A percentile compares a stretch with the other conserved stretches of the same genome.
Evolutionary conservation across 2,888 invertebrate genomes (phyloP).

Genomic region (Hydriomena furcata): DNA sequence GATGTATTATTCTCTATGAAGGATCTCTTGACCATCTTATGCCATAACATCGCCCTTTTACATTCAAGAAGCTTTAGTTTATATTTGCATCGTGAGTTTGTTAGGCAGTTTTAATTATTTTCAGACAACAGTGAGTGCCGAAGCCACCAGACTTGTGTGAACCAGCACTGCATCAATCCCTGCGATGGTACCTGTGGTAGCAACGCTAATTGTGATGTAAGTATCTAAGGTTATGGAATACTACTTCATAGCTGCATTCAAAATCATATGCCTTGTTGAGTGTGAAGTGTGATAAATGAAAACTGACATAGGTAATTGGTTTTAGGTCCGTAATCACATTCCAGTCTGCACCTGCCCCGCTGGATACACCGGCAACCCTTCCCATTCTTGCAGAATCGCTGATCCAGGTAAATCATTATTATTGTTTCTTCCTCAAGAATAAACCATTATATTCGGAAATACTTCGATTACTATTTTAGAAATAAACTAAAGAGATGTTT

Average conservation of each 20-base stretch:
- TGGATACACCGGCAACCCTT: constrained; percentile 92
- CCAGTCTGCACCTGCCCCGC: constrained; percentile 91
- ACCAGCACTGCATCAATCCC: constrained; percentile 91
- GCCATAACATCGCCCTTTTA: no score
- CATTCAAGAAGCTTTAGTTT: no score
- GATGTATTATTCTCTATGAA: no score
- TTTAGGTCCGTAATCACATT: constrained; percentile 86
- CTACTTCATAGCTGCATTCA: no score
- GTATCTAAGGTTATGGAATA: constrained; percentile 28
- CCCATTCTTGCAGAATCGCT: constrained; percentile 86
- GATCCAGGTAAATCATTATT: constrained; percentile 86
- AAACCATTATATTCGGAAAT: no score
- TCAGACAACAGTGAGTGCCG: constrained; percentile 90
- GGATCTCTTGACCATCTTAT: no score
- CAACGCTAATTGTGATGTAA: constrained; percentile 90
- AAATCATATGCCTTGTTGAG: no score
- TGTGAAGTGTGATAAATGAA: no score
- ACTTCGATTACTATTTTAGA: no score
- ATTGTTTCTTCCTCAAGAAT: neutral
- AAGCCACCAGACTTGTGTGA: constrained; percentile 87
- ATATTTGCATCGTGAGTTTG: no score
- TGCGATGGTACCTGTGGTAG: constrained; percentile 90
- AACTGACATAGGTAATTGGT: no score
- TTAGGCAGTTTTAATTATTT: constrained; percentile 1
- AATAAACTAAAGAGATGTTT: neutral